Percentiles rank a stretch among this genome's conserved stretches.
Conservation (phyloP, 1,140 invertebrate genomes). For the Philotrypesis tridentata region DNA sequence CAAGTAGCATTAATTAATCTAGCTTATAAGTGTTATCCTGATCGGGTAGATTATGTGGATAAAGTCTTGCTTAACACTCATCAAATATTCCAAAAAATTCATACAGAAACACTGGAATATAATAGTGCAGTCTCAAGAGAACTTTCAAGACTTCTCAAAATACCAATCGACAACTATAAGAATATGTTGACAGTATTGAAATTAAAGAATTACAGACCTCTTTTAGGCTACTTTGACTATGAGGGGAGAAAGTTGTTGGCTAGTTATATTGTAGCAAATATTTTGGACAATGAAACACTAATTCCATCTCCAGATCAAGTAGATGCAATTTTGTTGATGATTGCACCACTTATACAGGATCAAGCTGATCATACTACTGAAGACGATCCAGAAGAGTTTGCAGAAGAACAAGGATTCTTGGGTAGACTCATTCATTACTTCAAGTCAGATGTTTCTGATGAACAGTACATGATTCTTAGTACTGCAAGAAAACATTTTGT, state of each 20-base stretch:
- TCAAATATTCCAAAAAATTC: constrained; percentile 87
- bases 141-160: constrained; percentile 92
- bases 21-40: constrained; percentile 96
- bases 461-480: constrained; percentile 93
- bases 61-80: constrained; percentile 94
- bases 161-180: constrained; percentile 96
- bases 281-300: constrained; percentile 90
- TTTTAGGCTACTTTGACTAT: constrained; percentile 93
- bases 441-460: constrained; percentile 88
- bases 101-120: constrained; percentile 85
- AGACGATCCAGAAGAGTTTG: constrained; percentile 95
- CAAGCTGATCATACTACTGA: constrained; percentile 83
- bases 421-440: constrained; percentile 93
- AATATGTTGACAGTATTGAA: constrained; percentile 91
- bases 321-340: constrained; percentile 85
- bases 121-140: constrained; percentile 92
- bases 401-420: constrained; percentile 95
- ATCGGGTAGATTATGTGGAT: constrained; percentile 95
- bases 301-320: constrained; percentile 92
- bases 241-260: constrained; percentile 90
- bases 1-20: constrained; percentile 97
- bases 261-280: constrained; percentile 90
- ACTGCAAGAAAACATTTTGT: constrained; percentile 93
- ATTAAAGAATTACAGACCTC: constrained; percentile 87
- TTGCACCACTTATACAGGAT: constrained; percentile 91